Conservation (phyloP, 1,140 invertebrate species). For the Orchestia grillus region DNA sequence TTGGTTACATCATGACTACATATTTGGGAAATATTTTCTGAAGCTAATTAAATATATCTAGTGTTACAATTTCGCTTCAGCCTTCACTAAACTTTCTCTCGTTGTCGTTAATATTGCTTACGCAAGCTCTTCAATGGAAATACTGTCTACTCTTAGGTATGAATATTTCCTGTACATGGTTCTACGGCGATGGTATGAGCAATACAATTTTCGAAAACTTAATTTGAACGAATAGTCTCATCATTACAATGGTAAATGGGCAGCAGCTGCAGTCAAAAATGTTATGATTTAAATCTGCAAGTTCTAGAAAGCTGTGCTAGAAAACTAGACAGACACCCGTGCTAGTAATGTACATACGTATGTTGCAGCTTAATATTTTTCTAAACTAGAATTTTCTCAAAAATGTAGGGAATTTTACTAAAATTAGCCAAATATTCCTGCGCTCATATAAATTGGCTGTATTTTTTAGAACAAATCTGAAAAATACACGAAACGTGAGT, state of each 20-base stretch:
- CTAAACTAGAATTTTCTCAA: background rate
- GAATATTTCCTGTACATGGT: background rate
- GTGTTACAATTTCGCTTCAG: background rate
- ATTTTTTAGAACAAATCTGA: background rate
- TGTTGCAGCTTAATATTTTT: background rate
- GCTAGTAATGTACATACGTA: background rate
- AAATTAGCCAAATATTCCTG: background rate
- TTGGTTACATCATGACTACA: background rate
- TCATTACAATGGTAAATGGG: too few species aligned
- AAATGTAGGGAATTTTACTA: background rate
- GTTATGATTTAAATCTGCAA: background rate
- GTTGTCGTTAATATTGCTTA: background rate
- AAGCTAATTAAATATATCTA: background rate
- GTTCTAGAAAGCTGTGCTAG: background rate
- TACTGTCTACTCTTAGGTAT: background rate
- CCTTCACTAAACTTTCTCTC: background rate
- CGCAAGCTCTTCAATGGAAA: background rate
- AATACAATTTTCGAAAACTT: background rate
- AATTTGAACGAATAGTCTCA: background rate
- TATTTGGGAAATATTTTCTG: background rate
- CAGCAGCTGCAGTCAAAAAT: background rate
- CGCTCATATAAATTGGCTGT: background rate
- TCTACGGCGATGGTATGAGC: background rate
- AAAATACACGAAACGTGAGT: background rate
- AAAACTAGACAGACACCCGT: background rate